These are phyloP conservation scores for Hiodon alosoides DNA, from an alignment of 2,113 vertebrate genomes.

Conservation along the genomic window DNA sequence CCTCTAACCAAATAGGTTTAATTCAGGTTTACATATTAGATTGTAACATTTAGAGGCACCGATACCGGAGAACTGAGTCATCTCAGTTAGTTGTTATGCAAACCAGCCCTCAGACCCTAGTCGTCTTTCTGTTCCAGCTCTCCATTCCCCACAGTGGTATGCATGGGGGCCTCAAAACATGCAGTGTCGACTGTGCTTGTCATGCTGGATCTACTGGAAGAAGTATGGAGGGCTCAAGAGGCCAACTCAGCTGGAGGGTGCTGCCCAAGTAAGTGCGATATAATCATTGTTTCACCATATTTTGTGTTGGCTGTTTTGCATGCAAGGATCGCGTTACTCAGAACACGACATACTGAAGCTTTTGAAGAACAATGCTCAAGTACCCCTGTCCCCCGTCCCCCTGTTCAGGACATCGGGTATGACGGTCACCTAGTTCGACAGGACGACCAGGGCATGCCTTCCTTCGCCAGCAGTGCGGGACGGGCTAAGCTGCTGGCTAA, in stretches of 20 bases:
- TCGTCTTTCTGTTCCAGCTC: slow-evolving; percentile 51
- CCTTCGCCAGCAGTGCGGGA: slow-evolving; percentile 79
- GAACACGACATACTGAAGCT: neutral
- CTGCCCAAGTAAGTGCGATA: slow-evolving; percentile 74
- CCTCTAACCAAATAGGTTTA: too few species aligned
- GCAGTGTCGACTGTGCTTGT: slow-evolving; percentile 87
- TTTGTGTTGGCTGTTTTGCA: too few species aligned
- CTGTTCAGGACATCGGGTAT: slow-evolving; percentile 68
- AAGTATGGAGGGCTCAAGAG: slow-evolving; percentile 91
- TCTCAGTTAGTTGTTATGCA: neutral
- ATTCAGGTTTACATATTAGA: too few species aligned
- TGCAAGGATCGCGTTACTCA: too few species aligned
- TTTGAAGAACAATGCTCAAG: neutral
- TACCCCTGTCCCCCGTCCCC: too few species aligned
- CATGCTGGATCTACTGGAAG: slow-evolving; percentile 96
- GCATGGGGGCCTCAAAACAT: slow-evolving; percentile 93
- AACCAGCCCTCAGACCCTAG: neutral
- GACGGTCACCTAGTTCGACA: slow-evolving; percentile 78
- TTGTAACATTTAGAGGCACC: neutral
- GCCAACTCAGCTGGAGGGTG: slow-evolving; percentile 84
- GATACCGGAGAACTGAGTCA: neutral
- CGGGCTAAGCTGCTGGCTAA: slow-evolving; percentile 89
- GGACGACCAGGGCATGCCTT: slow-evolving; percentile 80
- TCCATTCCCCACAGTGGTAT: slow-evolving; percentile 89
- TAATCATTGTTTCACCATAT: neutral